Evolutionary conservation across 2,888 invertebrate species (phyloP).

Genomic region (Tubiluchus corallicola): DNA sequence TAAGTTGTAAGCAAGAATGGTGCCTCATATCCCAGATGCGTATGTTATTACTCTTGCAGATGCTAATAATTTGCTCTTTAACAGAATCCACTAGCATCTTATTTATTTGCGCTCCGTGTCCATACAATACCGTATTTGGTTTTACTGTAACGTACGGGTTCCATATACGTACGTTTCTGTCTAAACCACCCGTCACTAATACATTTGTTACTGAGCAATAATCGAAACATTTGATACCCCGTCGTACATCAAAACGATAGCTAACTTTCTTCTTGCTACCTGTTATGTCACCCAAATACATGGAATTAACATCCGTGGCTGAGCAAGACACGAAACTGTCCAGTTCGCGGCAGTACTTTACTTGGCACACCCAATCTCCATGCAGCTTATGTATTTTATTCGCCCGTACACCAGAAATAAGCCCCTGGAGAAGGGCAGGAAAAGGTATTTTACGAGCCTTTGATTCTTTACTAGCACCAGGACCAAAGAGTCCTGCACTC

Average conservation of each 20-base stretch:
- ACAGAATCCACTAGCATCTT: slow-evolving; percentile 45
- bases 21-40: slow-evolving; percentile 53
- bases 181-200: slow-evolving; percentile 44
- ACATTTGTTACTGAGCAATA: slow-evolving; percentile 24
- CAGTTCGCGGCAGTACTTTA: slow-evolving; percentile 44
- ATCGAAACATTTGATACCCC: slow-evolving; percentile 30
- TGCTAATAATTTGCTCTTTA: slow-evolving; percentile 46
- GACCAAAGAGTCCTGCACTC: slow-evolving; percentile 16
- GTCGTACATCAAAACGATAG: slow-evolving; percentile 39
- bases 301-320: slow-evolving; percentile 36
- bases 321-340: slow-evolving; percentile 49
- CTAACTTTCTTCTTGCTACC: slow-evolving; percentile 39
- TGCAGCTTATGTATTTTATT: slow-evolving; percentile 39
- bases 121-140: slow-evolving; percentile 41
- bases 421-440: no score
- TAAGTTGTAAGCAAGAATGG: slow-evolving; percentile 47
- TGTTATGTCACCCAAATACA: slow-evolving; percentile 42
- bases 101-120: slow-evolving; percentile 49
- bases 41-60: slow-evolving; percentile 49
- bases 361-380: slow-evolving; percentile 47
- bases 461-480: no score
- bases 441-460: no score
- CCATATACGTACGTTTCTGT: slow-evolving; percentile 55
- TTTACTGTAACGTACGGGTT: slow-evolving; percentile 53
- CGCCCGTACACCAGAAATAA: no score